Conservation (phyloP, 1,140 invertebrate genomes). For the Heterodera schachtii region DNA sequence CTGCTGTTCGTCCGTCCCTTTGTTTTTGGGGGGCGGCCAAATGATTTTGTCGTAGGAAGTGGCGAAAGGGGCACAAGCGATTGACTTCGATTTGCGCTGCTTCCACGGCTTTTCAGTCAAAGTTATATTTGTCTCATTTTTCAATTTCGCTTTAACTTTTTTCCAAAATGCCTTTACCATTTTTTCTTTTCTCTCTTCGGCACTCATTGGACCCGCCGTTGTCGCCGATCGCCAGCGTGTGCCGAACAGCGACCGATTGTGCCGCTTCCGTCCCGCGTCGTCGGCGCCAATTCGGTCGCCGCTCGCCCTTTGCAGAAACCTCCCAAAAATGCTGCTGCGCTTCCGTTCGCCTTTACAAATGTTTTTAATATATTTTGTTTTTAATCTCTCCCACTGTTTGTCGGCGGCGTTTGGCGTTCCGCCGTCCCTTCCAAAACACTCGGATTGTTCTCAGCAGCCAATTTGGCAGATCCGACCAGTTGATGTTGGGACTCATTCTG, state of each 20-base stretch:
- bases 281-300: not conserved
- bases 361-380: not conserved
- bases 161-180: not conserved
- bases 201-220: not conserved
- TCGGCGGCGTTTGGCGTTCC: not conserved
- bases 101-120: not conserved
- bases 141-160: not conserved
- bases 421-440: not conserved
- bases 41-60: conserved; percentile 1
- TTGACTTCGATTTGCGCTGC: conserved; percentile 8
- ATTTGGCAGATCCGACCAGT: conserved; percentile 4
- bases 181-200: not conserved
- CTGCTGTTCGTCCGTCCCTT: not conserved
- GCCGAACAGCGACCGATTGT: not conserved
- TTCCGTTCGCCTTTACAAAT: not conserved
- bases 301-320: not conserved
- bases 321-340: not conserved
- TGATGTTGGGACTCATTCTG: not conserved
- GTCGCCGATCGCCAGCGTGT: not conserved
- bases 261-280: not conserved
- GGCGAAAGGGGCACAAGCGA: conserved; percentile 1
- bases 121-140: too few species aligned
- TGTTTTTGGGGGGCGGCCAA: not conserved
- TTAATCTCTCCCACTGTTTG: not conserved
- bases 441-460: not conserved